A percentile compares a stretch with the other conserved stretches of the same genome.
Evolutionary conservation across 2,888 invertebrate genomes (phyloP).

Genomic region (Sarcophaga variegata): DNA sequence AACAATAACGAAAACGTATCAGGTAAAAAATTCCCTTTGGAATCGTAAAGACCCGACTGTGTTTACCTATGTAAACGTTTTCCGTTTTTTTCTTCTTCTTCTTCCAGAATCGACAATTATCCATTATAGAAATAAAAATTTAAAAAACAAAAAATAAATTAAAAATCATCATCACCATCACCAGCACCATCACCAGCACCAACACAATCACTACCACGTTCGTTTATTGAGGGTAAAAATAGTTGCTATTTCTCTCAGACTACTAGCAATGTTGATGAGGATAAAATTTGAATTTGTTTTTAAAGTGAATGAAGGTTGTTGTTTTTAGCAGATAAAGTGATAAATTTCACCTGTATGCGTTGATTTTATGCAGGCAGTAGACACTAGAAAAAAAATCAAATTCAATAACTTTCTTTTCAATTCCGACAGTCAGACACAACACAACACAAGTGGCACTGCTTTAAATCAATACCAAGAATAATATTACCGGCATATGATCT

Average conservation of each 20-base stretch:
- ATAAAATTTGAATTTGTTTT: conserved; percentile 55
- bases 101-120: conserved; percentile 16
- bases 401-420: conserved; percentile 5
- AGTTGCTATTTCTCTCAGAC: neutral
- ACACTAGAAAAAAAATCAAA: neutral
- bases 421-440: conserved; percentile 9
- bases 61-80: conserved; percentile 22
- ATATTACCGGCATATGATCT: conserved; percentile 44
- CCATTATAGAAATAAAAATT: conserved; percentile 3
- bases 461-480: conserved; percentile 20
- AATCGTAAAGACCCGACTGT: conserved; percentile 31
- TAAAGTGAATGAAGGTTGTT: conserved; percentile 45
- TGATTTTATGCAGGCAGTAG: conserved; percentile 18
- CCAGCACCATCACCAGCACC: neutral
- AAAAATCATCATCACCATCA: conserved; percentile 8
- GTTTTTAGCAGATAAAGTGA: conserved; percentile 55
- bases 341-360: conserved; percentile 64
- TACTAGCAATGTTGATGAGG: neutral
- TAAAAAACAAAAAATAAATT: neutral
- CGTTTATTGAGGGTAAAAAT: conserved; percentile 31
- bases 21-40: conserved; percentile 37
- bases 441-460: conserved; percentile 24
- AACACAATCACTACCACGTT: conserved; percentile 6
- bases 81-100: neutral
- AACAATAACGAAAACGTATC: neutral